Evolutionary conservation across 2,797 vertebrate species (phyloP).

Genomic region (Alauda arvensis): DNA sequence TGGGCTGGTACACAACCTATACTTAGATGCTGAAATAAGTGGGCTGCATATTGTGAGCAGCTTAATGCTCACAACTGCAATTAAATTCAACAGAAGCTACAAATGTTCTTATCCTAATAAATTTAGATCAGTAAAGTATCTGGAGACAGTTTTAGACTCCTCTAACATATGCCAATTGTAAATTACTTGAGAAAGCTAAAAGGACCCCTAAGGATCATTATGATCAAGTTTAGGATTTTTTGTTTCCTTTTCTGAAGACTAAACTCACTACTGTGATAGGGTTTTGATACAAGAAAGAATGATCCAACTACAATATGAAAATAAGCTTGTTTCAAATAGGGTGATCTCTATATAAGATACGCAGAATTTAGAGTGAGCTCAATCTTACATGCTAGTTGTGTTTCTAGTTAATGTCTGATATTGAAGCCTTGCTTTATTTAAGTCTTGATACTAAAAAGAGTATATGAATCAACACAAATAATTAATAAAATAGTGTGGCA

Average conservation of each 20-base stretch:
- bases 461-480: neutral
- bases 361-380: neutral
- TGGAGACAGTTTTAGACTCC: neutral
- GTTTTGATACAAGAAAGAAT: neutral
- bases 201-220: neutral
- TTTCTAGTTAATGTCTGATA: neutral
- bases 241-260: neutral
- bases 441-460: neutral
- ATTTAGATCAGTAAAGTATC: neutral
- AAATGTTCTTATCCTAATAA: neutral
- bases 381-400: neutral
- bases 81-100: constrained; percentile 7
- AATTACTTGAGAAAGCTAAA: neutral
- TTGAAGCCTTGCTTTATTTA: neutral
- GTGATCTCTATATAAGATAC: neutral
- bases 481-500: neutral
- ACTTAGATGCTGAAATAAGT: neutral
- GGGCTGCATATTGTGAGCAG: neutral
- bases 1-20: neutral
- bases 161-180: neutral
- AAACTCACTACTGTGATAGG: neutral
- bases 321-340: no score
- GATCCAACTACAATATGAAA: no score
- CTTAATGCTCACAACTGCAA: neutral
- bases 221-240: neutral